Evolutionary conservation across 37 sponge, comb jelly and placozoan genomes (phyloP), one percentile per base, ranked within the genome.

Genomic region (Halisarca cf. caerulea): DNA sequence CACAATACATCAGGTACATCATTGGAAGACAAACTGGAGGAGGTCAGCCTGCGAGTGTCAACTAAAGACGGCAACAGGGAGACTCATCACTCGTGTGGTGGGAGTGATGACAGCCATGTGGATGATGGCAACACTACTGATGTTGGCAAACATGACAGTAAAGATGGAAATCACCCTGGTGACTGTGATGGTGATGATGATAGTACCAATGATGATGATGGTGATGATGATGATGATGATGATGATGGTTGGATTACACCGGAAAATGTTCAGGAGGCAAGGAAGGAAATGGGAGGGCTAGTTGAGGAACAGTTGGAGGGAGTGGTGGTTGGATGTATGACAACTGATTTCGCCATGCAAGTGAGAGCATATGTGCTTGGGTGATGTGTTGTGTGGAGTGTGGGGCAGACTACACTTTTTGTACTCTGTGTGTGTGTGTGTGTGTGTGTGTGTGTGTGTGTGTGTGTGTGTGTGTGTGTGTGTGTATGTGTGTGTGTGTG

Each of bases 231-330:
- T 20, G 90, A 91, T 28, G 90, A 75, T 82, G 92, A 90, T 79
- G 92, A 95, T 42, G 96, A 92, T 0, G 97, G 95, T 24, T 98
- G 99, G 99, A 98, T 98, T 42, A 98, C 96, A 28, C 95, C 99
- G 18, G 80, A 86, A 28, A 98, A 98, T 78, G 70, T 96, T 17
- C 53, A 88, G 40, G 69, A 82, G 69, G 90, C 85, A 6, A 87
- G 91, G 80, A 85, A 81, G 40, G 64, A 89, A 47, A 83, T 89
- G 85, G 92, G 92, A 2, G 89, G 86, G 0, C 77, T 51, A 21
- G 38, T 82, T 28, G 89, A 83, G 25, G 91, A 78, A 45, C 44
- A 25, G 30, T 79, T 86, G 0, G n/a, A 59, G 33, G 87, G 61
- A 0, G 68, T 94, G 11, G 70, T 69, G 39, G 99, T 98, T 11